Evolutionary conservation across 2,797 vertebrate species (phyloP).

Genomic region (Pteronotus mesoamericanus): DNA sequence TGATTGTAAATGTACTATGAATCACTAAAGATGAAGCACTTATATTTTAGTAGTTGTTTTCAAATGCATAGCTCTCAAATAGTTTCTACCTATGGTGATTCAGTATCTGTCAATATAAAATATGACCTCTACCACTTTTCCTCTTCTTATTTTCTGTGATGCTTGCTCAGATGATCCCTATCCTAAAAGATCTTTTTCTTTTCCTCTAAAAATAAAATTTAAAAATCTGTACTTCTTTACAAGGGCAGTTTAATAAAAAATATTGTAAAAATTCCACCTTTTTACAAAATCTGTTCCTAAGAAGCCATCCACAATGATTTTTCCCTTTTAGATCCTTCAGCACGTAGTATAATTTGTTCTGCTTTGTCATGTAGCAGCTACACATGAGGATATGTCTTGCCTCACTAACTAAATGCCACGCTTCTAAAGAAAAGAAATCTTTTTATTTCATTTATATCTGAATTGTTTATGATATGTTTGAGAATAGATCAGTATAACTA

Average conservation of each 20-base stretch:
- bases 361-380: not conserved
- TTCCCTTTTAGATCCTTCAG: not conserved
- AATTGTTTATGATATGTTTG: not conserved
- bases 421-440: not conserved
- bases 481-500: not conserved
- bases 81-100: not conserved
- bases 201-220: not conserved
- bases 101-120: not conserved
- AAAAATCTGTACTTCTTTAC: not conserved
- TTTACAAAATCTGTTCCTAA: slow-evolving; percentile 12
- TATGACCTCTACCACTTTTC: not conserved
- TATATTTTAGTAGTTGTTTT: not conserved
- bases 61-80: not conserved
- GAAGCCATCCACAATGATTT: not conserved
- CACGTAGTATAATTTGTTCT: not conserved
- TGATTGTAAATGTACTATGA: not conserved
- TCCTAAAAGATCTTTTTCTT: not conserved
- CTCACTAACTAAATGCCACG: slow-evolving; percentile 2
- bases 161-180: not conserved
- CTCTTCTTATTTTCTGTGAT: not conserved
- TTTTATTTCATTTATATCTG: not conserved
- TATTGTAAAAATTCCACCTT: not conserved
- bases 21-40: not conserved
- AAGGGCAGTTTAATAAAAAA: slow-evolving; percentile 7
- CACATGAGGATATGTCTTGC: not conserved